Base-by-base conservation (phyloP, 2,888 invertebrate genomes). In the Cyclophora punctaria region DNA sequence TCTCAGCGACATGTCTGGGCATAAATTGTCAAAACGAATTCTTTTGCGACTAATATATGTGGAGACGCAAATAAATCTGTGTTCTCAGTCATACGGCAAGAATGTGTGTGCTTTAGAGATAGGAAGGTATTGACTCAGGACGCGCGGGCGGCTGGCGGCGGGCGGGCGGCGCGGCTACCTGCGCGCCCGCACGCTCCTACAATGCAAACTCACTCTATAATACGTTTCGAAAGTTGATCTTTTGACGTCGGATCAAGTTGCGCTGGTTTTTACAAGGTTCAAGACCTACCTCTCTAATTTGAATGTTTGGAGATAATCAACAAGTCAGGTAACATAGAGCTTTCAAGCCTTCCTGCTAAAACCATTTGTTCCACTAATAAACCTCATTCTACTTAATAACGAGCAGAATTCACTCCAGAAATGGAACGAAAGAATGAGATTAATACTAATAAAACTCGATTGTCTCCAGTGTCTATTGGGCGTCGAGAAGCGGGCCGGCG, bases 61-160 rank as follows among this genome's bases (percentile, higher is more conserved):
- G 66, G 57, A 62, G 56, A 56, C 52, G 49, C 51, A 56, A 63
- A 69, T 71, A 70, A 70, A 73, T 72, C 66, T 56, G 55, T 52
- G 53, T 40, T 61, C 56, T 53, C 59, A 51, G 63, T 53, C 63
- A 59, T 58, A 56, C 56, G 59, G 53, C 57, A 65, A 63, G 65
- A 65, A 65, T 67, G 64, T 58, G 54, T 60, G 48, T 51, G 59
- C 50, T 51, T 51, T 53, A 49, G 49, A 57, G 54, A 51, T 48
- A 50, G 48, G 63, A 68, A 67, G 50, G 51, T 44, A 44, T 54
- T 57, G 52, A 42, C 48, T 48, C 50, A 52, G 54, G 55, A 49
- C 41, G 35, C 34, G 37, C 34, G 52, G 53, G 49, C 51, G 41
- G 34, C 40, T 35, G 43, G 45, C 34, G 3, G 20, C n/a, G 3